Evolutionary conservation across 53 echinoderm and acorn worm genomes (phyloP).

Genomic region (Holothuria scabra): DNA sequence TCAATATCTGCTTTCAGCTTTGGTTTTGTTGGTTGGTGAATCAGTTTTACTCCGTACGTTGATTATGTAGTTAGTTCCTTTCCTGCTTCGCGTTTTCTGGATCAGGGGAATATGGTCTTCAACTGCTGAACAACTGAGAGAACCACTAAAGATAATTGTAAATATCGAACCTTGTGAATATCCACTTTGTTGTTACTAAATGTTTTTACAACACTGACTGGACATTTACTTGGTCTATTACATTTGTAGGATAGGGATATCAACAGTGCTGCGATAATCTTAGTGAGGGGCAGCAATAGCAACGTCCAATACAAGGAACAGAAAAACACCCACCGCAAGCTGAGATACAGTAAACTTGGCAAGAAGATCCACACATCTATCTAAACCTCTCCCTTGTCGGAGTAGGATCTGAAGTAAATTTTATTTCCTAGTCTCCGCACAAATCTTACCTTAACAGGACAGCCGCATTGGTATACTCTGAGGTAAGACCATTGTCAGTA

Average conservation of each 20-base stretch:
- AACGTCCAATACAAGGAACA: slow-evolving; percentile 1
- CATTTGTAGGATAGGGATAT: not conserved
- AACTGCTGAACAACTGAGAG: not conserved
- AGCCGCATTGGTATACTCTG: slow-evolving; percentile 3
- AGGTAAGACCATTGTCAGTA: slow-evolving; percentile 9
- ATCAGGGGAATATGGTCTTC: not conserved
- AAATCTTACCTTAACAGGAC: not conserved
- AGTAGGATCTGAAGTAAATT: not conserved
- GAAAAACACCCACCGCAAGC: too few species aligned
- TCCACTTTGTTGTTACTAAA: not conserved
- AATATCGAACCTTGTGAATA: too few species aligned
- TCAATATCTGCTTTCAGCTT: not conserved
- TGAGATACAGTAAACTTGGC: too few species aligned
- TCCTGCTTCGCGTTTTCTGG: not conserved
- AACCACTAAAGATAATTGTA: not conserved
- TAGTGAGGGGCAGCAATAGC: not conserved
- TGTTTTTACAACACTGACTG: slow-evolving; percentile 7
- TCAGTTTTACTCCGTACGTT: not conserved
- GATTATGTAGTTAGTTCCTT: not conserved
- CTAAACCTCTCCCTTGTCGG: not conserved
- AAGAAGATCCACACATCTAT: not conserved
- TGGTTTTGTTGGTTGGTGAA: slow-evolving; percentile 20
- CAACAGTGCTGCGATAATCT: slow-evolving; percentile 1
- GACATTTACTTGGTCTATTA: not conserved
- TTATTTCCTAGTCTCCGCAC: not conserved